Conservation (phyloP, 1,140 invertebrate genomes). For the Ptiloglossa arizonensis region DNA sequence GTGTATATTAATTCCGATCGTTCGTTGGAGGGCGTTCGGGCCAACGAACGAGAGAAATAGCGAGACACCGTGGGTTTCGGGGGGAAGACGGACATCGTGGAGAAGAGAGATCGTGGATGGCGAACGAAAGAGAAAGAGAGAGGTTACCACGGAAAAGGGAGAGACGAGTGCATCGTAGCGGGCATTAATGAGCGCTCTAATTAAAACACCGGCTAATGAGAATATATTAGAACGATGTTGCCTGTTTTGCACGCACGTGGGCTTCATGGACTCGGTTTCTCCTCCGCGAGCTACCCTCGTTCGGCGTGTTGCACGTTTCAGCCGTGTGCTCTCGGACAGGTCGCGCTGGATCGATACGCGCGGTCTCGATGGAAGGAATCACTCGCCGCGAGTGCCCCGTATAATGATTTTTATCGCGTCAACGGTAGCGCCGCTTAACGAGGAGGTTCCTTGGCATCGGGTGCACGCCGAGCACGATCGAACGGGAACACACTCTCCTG, state of each 20-base stretch:
- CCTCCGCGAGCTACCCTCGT: constrained; percentile 13
- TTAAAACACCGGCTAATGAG: constrained; percentile 75
- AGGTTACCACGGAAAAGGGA: constrained; percentile 26
- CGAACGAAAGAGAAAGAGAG: neutral
- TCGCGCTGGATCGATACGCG: constrained; percentile 50
- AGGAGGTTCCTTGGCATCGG: constrained; percentile 17
- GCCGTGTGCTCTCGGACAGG: constrained; percentile 19
- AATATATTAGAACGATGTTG: constrained; percentile 74
- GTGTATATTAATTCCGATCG: constrained; percentile 65
- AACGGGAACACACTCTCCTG: neutral
- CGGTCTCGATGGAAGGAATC: constrained; percentile 24
- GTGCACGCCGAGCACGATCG: constrained; percentile 1
- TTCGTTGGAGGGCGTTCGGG: neutral
- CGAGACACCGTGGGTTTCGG: neutral
- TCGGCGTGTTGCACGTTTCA: constrained; percentile 22
- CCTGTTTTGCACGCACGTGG: constrained; percentile 66
- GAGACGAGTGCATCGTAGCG: constrained; percentile 53
- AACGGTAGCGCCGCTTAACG: constrained; percentile 13
- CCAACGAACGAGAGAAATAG: neutral
- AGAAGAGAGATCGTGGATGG: neutral
- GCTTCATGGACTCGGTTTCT: constrained; percentile 24
- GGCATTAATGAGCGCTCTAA: constrained; percentile 74
- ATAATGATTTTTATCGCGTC: constrained; percentile 38
- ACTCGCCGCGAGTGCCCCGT: constrained; percentile 1
- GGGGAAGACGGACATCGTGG: neutral